These are phyloP conservation scores for Urocolius indicus DNA, from an alignment of 2,113 vertebrate species.

Conservation along the genomic window DNA sequence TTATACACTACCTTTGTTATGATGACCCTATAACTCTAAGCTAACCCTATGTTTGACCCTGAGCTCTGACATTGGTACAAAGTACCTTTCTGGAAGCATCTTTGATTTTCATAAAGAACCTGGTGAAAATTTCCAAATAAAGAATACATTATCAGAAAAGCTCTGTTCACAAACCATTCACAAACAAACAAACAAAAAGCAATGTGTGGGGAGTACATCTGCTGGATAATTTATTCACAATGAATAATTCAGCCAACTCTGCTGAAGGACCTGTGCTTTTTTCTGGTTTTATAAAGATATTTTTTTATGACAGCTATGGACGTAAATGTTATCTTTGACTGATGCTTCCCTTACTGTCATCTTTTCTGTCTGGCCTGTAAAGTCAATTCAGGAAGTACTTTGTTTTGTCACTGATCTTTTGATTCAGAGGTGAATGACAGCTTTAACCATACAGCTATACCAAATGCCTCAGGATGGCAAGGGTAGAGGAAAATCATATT, in stretches of 20 bases:
- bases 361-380: slow-evolving; percentile 13
- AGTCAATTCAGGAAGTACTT: slow-evolving; percentile 7
- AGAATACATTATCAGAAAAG: slow-evolving; percentile 22
- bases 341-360: slow-evolving; percentile 16
- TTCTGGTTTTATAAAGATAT: slow-evolving; percentile 17
- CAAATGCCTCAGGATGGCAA: slow-evolving; percentile 34
- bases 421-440: slow-evolving; percentile 53
- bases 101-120: not conserved
- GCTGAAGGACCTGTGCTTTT: slow-evolving; percentile 13
- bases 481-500: slow-evolving; percentile 12
- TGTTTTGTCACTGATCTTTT: slow-evolving; percentile 45
- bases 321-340: slow-evolving; percentile 31
- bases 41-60: not conserved
- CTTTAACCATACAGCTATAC: slow-evolving; percentile 37
- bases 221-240: slow-evolving; percentile 58
- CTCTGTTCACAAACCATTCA: slow-evolving; percentile 45
- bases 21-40: not conserved
- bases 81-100: not conserved
- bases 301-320: slow-evolving; percentile 13
- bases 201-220: slow-evolving; percentile 40
- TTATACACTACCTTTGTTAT: not conserved
- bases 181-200: slow-evolving; percentile 58
- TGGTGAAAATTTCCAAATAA: slow-evolving; percentile 19
- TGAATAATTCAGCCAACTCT: slow-evolving; percentile 57
- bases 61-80: not conserved